Conservation (phyloP, 2,113 vertebrate genomes). For the Apodemus speciosus region DNA sequence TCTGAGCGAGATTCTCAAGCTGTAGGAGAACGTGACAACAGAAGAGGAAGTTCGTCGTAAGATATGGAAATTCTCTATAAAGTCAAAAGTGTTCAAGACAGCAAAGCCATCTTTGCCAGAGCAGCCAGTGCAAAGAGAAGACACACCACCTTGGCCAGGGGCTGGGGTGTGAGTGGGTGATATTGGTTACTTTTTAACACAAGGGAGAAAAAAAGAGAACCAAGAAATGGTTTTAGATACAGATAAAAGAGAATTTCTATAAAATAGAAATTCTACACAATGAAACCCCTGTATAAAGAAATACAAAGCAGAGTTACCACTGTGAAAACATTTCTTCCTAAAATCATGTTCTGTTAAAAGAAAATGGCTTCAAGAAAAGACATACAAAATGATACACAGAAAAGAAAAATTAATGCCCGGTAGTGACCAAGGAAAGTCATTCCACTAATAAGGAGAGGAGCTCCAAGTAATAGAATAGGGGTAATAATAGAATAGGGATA, state of each 20-base stretch:
- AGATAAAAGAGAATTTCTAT: neutral
- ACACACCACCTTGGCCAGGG: neutral
- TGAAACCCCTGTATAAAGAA: neutral
- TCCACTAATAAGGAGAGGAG: neutral
- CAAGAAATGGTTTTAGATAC: neutral
- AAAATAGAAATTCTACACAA: neutral
- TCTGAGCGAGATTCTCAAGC: neutral
- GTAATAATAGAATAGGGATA: neutral
- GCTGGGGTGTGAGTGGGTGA: neutral
- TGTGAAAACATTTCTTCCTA: neutral
- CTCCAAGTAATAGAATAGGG: neutral
- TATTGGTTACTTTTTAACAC: neutral
- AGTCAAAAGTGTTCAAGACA: neutral
- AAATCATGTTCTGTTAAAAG: neutral
- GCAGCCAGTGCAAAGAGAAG: neutral
- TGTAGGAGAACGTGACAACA: neutral
- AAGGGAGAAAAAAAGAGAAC: neutral
- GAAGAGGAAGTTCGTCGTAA: neutral
- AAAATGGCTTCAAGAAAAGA: constrained; percentile 15
- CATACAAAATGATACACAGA: neutral
- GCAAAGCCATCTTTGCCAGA: neutral
- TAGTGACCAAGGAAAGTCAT: constrained; percentile 2
- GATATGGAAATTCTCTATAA: neutral
- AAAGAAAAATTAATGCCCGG: neutral
- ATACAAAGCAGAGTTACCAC: neutral